phyloP scores from a whole-genome alignment of 2,797 vertebrate genomes.

The Tinamus major region DNA sequence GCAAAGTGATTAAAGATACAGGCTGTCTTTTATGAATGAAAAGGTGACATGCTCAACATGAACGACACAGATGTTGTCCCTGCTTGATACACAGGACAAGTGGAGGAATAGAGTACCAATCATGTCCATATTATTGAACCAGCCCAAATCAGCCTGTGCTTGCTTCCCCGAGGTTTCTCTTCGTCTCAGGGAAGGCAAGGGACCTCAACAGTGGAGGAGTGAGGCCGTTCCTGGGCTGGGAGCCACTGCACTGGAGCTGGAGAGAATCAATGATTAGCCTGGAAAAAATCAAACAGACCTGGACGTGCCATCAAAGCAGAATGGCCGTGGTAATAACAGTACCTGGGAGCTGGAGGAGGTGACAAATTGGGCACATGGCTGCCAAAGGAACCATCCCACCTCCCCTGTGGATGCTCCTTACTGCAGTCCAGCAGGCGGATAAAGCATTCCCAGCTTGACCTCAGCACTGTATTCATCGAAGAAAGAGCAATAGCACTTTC shows the following conservation, averaged over 20 bases:
- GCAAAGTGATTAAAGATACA: conserved; percentile 78
- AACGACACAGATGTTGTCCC: conserved; percentile 47
- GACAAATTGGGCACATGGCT: background rate
- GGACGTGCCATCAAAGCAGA: background rate
- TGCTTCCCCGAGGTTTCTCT: background rate
- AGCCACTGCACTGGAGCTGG: background rate
- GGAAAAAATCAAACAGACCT: background rate
- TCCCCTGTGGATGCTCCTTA: background rate
- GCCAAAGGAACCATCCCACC: background rate
- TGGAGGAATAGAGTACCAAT: conserved; percentile 40
- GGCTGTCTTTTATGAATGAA: conserved; percentile 79
- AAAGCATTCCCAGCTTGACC: background rate
- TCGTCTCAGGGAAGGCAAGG: background rate
- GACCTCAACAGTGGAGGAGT: background rate
- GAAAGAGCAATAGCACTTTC: background rate
- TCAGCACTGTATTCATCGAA: background rate
- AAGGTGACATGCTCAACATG: conserved; percentile 33
- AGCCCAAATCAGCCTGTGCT: background rate
- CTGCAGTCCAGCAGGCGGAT: background rate
- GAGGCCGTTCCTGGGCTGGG: background rate
- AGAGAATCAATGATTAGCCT: background rate
- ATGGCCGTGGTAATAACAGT: background rate
- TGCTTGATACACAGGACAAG: conserved; percentile 16
- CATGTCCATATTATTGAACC: background rate
- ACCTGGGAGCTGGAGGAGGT: background rate